phyloP scores from a whole-genome alignment of 2,797 vertebrate species.

The Trachurus trachurus region DNA sequence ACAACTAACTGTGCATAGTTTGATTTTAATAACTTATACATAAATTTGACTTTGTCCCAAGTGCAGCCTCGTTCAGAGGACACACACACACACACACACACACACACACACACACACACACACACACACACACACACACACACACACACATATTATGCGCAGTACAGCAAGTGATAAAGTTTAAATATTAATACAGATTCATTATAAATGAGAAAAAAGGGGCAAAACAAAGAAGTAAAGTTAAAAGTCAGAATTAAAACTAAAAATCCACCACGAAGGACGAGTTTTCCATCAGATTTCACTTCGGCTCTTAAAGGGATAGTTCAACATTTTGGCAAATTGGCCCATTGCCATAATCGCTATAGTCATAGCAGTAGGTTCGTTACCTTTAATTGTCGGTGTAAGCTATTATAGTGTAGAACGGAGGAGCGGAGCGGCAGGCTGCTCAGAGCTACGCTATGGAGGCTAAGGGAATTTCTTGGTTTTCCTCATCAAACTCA shows the following conservation, averaged over 20 bases:
- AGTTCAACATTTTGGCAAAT: no score
- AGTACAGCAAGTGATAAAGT: no score
- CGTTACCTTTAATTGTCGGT: no score
- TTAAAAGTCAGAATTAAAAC: not conserved
- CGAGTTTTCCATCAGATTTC: not conserved
- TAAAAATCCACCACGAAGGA: not conserved
- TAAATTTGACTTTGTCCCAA: not conserved
- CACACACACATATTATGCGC: not conserved
- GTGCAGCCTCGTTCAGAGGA: not conserved
- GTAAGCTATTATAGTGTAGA: no score
- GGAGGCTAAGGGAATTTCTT: no score
- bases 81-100: not conserved
- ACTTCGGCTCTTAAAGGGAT: no score
- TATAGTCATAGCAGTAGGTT: no score
- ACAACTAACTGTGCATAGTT: not conserved
- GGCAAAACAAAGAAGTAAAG: not conserved
- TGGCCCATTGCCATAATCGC: no score
- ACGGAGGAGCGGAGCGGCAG: no score
- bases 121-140: not conserved
- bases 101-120: not conserved
- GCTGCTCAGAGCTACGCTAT: no score
- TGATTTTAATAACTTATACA: slow-evolving; percentile 3
- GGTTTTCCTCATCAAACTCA: no score
- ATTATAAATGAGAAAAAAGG: not conserved
- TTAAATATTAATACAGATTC: no score